A percentile compares a stretch with the other conserved stretches of the same genome.
phyloP scores from a whole-genome alignment of 2,888 invertebrate species.

The Plutella xylostella region DNA sequence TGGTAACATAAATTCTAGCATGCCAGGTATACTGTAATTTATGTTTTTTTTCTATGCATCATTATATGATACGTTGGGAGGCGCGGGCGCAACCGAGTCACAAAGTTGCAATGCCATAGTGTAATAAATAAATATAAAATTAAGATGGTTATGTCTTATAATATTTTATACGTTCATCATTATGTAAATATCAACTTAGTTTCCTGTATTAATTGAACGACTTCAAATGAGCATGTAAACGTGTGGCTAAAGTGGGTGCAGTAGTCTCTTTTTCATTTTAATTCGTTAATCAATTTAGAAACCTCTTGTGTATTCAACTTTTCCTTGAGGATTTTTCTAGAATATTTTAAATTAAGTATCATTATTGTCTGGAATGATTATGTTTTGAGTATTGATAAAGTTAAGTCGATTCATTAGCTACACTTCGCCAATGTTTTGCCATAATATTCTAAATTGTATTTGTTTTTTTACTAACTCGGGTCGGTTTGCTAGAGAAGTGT shows the following conservation, averaged over 20 bases:
- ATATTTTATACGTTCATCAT: conserved; percentile 51
- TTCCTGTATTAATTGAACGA: no score
- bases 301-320: no score
- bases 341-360: no score
- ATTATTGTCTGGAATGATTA: conserved; percentile 36
- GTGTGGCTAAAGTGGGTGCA: no score
- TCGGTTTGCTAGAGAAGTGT: conserved; percentile 34
- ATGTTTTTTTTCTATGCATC: no score
- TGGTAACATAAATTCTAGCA: no score
- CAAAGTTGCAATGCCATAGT: conserved; percentile 64
- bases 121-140: conserved; percentile 40
- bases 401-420: conserved; percentile 27
- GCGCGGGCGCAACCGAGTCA: conserved; percentile 46
- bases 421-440: conserved; percentile 66
- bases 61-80: no score
- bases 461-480: conserved; percentile 41
- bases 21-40: no score
- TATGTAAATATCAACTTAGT: conserved; percentile 45
- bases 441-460: conserved; percentile 43
- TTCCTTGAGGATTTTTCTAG: not conserved
- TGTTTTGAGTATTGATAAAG: no score
- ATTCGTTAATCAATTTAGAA: no score
- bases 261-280: no score
- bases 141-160: conserved; percentile 44
- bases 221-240: no score